phyloP scores from a whole-genome alignment of 2,888 invertebrate species.

The Dicyrtoma fusca region DNA sequence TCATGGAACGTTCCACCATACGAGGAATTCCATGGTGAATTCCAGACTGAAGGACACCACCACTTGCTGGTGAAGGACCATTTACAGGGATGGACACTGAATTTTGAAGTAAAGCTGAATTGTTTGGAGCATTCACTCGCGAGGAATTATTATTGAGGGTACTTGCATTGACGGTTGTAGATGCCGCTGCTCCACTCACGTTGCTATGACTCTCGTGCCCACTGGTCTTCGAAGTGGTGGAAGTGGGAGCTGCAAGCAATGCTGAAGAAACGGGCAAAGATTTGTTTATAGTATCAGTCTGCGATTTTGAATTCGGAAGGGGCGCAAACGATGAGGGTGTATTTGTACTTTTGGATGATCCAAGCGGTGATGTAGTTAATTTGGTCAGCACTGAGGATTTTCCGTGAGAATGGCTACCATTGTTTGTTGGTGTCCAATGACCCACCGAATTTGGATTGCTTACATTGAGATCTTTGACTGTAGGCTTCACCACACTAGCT shows the following conservation, averaged over 20 bases:
- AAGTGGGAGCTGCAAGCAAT: conserved; percentile 7
- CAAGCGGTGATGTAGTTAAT: conserved; percentile 11
- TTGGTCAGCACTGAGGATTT: conserved; percentile 19
- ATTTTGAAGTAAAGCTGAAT: conserved; percentile 19
- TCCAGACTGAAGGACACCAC: conserved; percentile 30
- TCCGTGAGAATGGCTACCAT: conserved; percentile 2
- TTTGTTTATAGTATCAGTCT: conserved; percentile 33
- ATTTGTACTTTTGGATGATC: conserved; percentile 41
- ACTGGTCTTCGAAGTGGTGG: not conserved
- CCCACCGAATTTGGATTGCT: conserved; percentile 34
- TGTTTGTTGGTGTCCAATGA: conserved; percentile 23
- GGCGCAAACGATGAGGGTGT: conserved; percentile 31
- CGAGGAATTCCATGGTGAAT: conserved; percentile 48
- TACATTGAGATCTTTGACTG: conserved; percentile 51
- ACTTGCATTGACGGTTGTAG: not conserved
- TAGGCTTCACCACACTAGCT: conserved; percentile 15
- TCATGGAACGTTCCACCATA: conserved; percentile 54
- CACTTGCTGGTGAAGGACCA: conserved; percentile 2
- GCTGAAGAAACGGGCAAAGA: not conserved
- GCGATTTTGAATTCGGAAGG: conserved; percentile 31
- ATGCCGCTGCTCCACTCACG: conserved; percentile 6
- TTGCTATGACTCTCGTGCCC: not conserved
- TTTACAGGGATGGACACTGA: conserved; percentile 13
- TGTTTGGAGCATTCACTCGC: conserved; percentile 24
- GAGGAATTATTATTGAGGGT: conserved; percentile 18